Conservation (phyloP, 2,113 vertebrate species). For the Taurulus bubalis region DNA sequence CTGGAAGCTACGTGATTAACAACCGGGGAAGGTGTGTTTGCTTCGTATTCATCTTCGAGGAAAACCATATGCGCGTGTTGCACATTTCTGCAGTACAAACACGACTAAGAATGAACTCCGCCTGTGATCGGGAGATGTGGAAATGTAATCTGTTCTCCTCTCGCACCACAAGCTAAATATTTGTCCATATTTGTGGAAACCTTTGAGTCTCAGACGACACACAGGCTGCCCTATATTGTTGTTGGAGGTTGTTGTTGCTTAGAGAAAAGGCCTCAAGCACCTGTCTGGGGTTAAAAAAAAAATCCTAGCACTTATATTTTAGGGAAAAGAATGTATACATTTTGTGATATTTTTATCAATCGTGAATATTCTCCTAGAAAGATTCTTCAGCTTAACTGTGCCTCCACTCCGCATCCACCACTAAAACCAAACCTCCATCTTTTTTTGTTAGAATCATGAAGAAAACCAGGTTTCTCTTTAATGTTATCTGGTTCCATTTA, state of each 20-base stretch:
- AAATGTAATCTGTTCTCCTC: neutral
- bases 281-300: too few relatives aligned
- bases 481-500: neutral
- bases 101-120: neutral
- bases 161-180: too few relatives aligned
- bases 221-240: too few relatives aligned
- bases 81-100: conserved; percentile 5
- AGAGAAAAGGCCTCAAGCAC: too few relatives aligned
- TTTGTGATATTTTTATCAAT: too few relatives aligned
- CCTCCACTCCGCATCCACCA: neutral
- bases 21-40: conserved; percentile 1
- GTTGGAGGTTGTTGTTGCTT: too few relatives aligned
- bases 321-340: too few relatives aligned
- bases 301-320: too few relatives aligned
- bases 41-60: conserved; percentile 10
- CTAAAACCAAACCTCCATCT: neutral
- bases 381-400: too few relatives aligned
- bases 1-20: conserved; percentile 13
- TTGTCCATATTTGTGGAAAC: too few relatives aligned
- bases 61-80: conserved; percentile 3
- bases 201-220: too few relatives aligned
- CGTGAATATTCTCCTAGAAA: too few relatives aligned
- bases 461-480: neutral
- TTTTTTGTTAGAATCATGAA: neutral
- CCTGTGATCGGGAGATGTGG: neutral